phyloP scores from a whole-genome alignment of 2,888 invertebrate species.

The Amphipoea lucens region DNA sequence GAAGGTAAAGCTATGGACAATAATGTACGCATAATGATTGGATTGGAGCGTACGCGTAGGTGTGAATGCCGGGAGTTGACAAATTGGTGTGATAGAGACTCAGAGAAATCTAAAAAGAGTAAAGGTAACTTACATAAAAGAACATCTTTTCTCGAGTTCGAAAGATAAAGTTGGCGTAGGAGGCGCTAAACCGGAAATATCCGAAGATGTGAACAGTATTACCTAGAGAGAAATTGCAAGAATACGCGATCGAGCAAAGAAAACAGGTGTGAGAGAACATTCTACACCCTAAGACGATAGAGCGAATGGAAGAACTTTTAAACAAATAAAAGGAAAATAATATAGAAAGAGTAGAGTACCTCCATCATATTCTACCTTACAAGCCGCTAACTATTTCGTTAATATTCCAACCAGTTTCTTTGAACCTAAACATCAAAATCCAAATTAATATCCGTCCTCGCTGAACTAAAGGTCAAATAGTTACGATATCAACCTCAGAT shows the following conservation, averaged over 20 bases:
- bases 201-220: slow-evolving; percentile 26
- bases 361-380: slow-evolving; percentile 15
- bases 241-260: slow-evolving; percentile 26
- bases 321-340: slow-evolving; percentile 8
- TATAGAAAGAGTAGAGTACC: slow-evolving; percentile 16
- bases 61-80: slow-evolving; percentile 10
- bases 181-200: slow-evolving; percentile 34
- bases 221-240: slow-evolving; percentile 21
- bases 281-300: slow-evolving; percentile 24
- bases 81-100: slow-evolving; percentile 22
- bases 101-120: slow-evolving; percentile 7
- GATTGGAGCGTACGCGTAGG: slow-evolving; percentile 28
- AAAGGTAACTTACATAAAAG: slow-evolving; percentile 5
- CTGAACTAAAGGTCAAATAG: slow-evolving; percentile 47
- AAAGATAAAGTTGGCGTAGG: slow-evolving; percentile 35
- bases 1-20: slow-evolving; percentile 10
- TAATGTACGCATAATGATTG: slow-evolving; percentile 1
- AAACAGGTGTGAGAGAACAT: slow-evolving; percentile 19
- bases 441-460: slow-evolving; percentile 50
- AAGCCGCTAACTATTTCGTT: slow-evolving; percentile 41
- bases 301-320: background rate
- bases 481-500: slow-evolving; percentile 41
- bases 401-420: slow-evolving; percentile 47
- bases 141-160: background rate
- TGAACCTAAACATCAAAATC: slow-evolving; percentile 38